These are phyloP conservation scores for Ciconia boyciana DNA, from an alignment of 2,113 vertebrate species.

Conservation along the genomic window DNA sequence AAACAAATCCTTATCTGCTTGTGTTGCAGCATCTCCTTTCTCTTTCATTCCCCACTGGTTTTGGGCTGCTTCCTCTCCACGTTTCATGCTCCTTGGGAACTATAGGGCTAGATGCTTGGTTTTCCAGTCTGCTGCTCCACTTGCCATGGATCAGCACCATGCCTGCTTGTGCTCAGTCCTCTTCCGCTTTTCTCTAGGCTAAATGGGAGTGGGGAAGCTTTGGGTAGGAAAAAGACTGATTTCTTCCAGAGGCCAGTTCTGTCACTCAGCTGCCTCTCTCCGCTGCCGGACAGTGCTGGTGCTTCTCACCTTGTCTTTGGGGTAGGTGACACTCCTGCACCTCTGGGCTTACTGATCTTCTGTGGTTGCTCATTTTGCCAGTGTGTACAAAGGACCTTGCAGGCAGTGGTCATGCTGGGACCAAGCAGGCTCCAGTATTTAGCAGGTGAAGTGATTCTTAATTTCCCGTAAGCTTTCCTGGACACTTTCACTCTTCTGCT, in stretches of 20 bases:
- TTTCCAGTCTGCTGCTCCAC: neutral
- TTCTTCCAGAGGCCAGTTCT: accelerated
- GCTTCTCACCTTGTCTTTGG: neutral
- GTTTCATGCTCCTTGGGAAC: neutral
- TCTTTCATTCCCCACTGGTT: accelerated
- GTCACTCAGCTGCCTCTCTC: neutral
- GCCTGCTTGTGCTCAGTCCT: neutral
- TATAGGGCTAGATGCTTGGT: neutral
- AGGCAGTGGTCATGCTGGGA: neutral
- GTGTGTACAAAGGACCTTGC: neutral
- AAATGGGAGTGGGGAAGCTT: neutral
- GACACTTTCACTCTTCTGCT: neutral
- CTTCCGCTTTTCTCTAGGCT: neutral
- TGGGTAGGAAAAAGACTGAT: neutral
- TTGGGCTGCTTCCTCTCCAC: neutral
- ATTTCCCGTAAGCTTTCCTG: neutral
- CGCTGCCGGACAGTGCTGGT: neutral
- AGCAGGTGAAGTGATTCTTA: neutral
- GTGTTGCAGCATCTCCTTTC: neutral
- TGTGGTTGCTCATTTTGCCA: neutral
- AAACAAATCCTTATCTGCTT: neutral
- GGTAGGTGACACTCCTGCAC: neutral
- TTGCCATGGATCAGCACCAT: neutral
- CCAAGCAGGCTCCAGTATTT: neutral
- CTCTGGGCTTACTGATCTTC: neutral